Evolutionary conservation across 2,888 invertebrate genomes (phyloP).

Genomic region (Oscheius sp.): DNA sequence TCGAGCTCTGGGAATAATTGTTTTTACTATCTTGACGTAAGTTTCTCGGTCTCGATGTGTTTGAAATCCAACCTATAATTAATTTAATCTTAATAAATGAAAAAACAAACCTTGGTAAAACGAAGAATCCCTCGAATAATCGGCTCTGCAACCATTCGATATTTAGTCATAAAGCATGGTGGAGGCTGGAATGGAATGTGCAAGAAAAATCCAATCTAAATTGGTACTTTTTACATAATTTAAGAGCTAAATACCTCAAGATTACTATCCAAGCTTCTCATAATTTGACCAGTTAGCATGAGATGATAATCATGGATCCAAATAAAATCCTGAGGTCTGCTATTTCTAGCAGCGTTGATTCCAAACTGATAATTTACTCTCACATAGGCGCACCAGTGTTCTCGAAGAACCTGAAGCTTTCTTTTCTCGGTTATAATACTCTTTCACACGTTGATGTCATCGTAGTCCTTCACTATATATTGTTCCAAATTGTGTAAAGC

Average conservation of each 20-base stretch:
- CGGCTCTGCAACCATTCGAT: slow-evolving; percentile 56
- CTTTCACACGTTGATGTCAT: slow-evolving; percentile 39
- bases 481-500: slow-evolving; percentile 63
- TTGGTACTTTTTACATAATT: background rate
- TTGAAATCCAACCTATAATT: slow-evolving; percentile 62
- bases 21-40: slow-evolving; percentile 52
- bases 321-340: slow-evolving; percentile 63
- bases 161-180: slow-evolving; percentile 62
- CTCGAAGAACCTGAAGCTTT: slow-evolving; percentile 41
- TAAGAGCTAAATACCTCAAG: slow-evolving; percentile 48
- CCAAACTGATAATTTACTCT: slow-evolving; percentile 65
- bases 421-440: background rate
- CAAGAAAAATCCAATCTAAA: slow-evolving; percentile 63
- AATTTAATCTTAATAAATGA: background rate
- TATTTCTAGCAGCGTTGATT: slow-evolving; percentile 63
- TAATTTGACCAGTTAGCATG: slow-evolving; percentile 64
- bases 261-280: slow-evolving; percentile 60
- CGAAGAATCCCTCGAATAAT: slow-evolving; percentile 59
- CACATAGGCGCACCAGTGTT: slow-evolving; percentile 64
- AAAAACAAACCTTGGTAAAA: slow-evolving; percentile 54
- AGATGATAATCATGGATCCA: slow-evolving; percentile 68
- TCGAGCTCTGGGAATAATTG: slow-evolving; percentile 47
- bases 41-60: slow-evolving; percentile 60
- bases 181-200: slow-evolving; percentile 67
- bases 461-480: slow-evolving; percentile 62